phyloP scores from a whole-genome alignment of 2,113 vertebrate species.

The Addax nasomaculatus region DNA sequence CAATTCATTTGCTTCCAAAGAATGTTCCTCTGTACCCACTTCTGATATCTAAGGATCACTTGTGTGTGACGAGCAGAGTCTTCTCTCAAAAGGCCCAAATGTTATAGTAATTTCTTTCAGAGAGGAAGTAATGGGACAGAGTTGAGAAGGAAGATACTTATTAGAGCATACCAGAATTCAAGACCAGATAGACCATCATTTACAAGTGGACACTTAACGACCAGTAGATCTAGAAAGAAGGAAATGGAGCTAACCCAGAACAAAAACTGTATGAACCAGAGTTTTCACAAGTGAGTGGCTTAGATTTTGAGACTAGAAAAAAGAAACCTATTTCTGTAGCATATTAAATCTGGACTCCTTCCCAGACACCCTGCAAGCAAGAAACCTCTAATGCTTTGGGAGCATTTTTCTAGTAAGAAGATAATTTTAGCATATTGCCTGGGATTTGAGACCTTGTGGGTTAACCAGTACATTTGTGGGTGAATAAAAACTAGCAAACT shows the following conservation, averaged over 20 bases:
- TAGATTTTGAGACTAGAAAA: neutral
- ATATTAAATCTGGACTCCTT: slow-evolving; percentile 30
- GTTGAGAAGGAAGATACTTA: neutral
- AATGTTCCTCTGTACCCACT: neutral
- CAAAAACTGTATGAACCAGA: neutral
- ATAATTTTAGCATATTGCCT: slow-evolving; percentile 32
- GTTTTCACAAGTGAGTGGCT: neutral
- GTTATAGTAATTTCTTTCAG: neutral
- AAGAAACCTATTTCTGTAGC: slow-evolving; percentile 6
- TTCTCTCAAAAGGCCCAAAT: neutral
- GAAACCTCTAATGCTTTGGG: neutral
- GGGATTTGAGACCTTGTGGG: neutral
- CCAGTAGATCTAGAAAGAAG: neutral
- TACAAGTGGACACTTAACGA: neutral
- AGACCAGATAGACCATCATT: neutral
- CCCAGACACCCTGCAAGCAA: slow-evolving; percentile 21
- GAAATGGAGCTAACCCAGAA: neutral
- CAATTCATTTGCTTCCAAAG: slow-evolving; percentile 6
- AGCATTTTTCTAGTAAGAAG: slow-evolving; percentile 18
- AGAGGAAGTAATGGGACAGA: neutral
- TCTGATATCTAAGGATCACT: neutral
- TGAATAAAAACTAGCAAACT: neutral
- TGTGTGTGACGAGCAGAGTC: neutral
- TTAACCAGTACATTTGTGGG: slow-evolving; percentile 15
- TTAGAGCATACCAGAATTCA: neutral